phyloP scores from a whole-genome alignment of 1,140 invertebrate species.

The Harpegnathos saltator region DNA sequence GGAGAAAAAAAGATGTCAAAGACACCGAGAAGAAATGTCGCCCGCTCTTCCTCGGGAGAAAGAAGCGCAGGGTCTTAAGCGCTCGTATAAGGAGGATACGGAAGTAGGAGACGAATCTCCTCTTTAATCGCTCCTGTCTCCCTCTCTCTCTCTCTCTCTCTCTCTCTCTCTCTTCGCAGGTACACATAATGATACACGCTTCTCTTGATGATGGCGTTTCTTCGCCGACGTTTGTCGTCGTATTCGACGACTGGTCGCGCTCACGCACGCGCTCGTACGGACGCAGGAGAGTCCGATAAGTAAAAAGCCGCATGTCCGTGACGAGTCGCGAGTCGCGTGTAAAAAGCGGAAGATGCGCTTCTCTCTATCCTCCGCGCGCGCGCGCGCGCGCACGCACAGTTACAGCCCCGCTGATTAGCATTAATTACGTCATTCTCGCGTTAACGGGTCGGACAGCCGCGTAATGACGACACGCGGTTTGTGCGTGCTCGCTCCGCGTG shows the following conservation, averaged over 20 bases:
- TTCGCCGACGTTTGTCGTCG: slow-evolving; percentile 5
- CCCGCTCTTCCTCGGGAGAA: no score
- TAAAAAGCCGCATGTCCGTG: slow-evolving; percentile 34
- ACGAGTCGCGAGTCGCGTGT: slow-evolving; percentile 41
- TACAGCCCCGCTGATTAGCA: slow-evolving; percentile 50
- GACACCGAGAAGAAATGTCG: no score
- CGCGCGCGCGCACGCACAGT: no score
- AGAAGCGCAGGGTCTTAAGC: no score
- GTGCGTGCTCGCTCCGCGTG: neutral
- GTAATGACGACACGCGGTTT: slow-evolving; percentile 46
- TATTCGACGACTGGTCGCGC: neutral
- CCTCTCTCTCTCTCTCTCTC: no score
- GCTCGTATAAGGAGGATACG: no score
- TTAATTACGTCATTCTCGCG: slow-evolving; percentile 63
- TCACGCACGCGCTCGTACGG: neutral
- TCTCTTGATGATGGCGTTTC: neutral
- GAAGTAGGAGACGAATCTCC: no score
- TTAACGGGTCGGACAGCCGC: slow-evolving; percentile 53
- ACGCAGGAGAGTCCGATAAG: neutral
- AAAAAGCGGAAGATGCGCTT: slow-evolving; percentile 41
- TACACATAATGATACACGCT: no score
- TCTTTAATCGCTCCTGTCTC: no score
- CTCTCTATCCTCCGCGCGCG: no score
- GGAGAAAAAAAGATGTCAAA: no score
- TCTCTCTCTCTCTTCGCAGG: no score